Base-by-base conservation (phyloP, 2,113 vertebrate species). In the Gallinago paraguaiae region DNA sequence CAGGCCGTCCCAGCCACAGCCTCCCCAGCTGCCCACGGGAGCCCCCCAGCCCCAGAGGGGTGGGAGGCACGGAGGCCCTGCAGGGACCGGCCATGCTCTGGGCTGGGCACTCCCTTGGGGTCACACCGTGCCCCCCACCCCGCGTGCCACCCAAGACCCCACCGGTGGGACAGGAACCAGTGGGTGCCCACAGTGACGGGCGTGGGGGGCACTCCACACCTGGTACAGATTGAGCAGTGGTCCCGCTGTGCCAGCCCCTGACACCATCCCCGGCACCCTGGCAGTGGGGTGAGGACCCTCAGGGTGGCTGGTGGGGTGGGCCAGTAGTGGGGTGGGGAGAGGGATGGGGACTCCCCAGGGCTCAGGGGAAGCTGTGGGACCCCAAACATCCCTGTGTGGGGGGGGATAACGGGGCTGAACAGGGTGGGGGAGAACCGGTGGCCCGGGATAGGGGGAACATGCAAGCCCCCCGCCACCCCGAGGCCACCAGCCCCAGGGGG, bases 11-110 rank as follows among this genome's bases (percentile, higher is more conserved):
- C n/a, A 24, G 23, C 24, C 8, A 11, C 33, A 76, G 46, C 60
- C 68, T 86, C 51, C 76, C 67, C 37, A 7, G n/a, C 86, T 75
- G 39, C 86, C 80, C 45, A 17, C 7, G 2, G 43, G 17, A 68
- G 37, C 75, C 51, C 57, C 3, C 46, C 4, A 11, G 43, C 13
- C 25, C 8, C 20, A 10, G 51, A 6, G 1, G 13, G 2, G 1
- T 4, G 3, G 48, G 76, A n/a, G 27, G n/a, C 22, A 31, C 56
- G 7, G 19, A 20, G 19, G 27, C 14, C 27, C 51, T 27, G 15
- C 51, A 5, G 51, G 8, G 14, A 53, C 27, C 15, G 5, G 25
- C 35, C 6, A 5, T 3, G 45, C 18, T 4, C 25, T 1, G 4
- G 24, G 20, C 48, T 46, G 14, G 19, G 51, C 24, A 43, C 61